phyloP scores from a whole-genome alignment of 2,888 invertebrate species.

The Drosophila flavopinicola region DNA sequence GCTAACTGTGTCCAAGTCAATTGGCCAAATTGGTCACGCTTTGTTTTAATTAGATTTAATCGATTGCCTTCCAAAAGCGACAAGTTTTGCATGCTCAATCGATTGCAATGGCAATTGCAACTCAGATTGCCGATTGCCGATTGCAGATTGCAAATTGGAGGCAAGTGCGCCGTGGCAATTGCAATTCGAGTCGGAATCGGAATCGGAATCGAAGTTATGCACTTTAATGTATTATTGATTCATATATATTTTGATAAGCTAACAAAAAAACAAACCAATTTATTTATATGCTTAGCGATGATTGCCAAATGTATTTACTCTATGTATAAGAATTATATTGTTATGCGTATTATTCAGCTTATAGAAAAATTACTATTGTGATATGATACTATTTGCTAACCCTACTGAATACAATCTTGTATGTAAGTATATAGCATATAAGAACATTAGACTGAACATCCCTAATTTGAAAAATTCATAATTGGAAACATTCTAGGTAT shows the following conservation, averaged over 20 bases:
- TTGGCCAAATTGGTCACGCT: conserved; percentile 42
- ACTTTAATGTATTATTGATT: neutral
- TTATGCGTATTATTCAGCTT: too few species aligned
- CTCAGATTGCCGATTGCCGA: conserved; percentile 43
- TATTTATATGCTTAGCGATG: too few species aligned
- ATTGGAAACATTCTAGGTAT: too few species aligned
- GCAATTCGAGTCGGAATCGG: conserved; percentile 8
- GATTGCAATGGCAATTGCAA: conserved; percentile 46
- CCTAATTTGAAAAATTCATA: too few species aligned
- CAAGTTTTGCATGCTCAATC: conserved; percentile 43
- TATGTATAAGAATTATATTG: too few species aligned
- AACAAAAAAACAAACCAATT: too few species aligned
- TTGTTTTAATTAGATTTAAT: conserved; percentile 23
- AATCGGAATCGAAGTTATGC: conserved; percentile 9
- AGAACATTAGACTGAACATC: too few species aligned
- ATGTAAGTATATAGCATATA: too few species aligned
- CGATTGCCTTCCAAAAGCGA: neutral
- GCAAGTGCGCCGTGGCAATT: conserved; percentile 25
- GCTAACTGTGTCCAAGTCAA: conserved; percentile 11
- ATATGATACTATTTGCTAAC: too few species aligned
- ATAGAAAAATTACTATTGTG: too few species aligned
- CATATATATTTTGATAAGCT: neutral
- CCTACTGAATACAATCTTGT: too few species aligned
- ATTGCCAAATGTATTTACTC: too few species aligned
- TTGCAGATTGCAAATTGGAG: conserved; percentile 26